phyloP scores from a whole-genome alignment of 1,140 invertebrate genomes.

The Sinella curviseta region DNA sequence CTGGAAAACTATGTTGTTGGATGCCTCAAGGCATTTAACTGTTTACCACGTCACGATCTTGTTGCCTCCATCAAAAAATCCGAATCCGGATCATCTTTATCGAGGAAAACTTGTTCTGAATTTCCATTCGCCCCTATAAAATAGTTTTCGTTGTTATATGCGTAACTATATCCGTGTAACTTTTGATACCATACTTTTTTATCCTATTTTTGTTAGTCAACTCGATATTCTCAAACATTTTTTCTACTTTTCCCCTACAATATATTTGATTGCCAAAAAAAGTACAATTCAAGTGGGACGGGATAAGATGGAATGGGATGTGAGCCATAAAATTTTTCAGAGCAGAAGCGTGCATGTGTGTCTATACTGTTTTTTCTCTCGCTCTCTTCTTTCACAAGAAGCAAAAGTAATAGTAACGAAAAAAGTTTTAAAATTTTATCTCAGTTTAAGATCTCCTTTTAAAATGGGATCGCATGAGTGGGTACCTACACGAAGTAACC shows the following conservation, averaged over 20 bases:
- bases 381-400: not conserved
- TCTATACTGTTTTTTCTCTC: too few species aligned
- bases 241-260: not conserved
- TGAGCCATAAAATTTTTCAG: constrained; percentile 21
- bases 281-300: not conserved
- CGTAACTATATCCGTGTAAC: too few species aligned
- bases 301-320: not conserved
- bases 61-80: not conserved
- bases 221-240: not conserved
- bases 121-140: too few species aligned
- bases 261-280: constrained; percentile 7
- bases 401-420: not conserved
- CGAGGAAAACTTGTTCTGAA: not conserved
- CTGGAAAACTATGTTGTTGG: not conserved
- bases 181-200: too few species aligned
- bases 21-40: not conserved
- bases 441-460: not conserved
- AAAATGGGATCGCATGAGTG: not conserved
- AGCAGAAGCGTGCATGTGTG: not conserved
- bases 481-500: not conserved
- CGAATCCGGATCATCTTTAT: not conserved
- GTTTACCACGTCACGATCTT: not conserved
- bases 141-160: too few species aligned
- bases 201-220: too few species aligned
- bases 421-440: constrained; percentile 13